These are phyloP conservation scores for Antrozous pallidus DNA, from an alignment of 2,797 vertebrate genomes.

Conservation along the genomic window DNA sequence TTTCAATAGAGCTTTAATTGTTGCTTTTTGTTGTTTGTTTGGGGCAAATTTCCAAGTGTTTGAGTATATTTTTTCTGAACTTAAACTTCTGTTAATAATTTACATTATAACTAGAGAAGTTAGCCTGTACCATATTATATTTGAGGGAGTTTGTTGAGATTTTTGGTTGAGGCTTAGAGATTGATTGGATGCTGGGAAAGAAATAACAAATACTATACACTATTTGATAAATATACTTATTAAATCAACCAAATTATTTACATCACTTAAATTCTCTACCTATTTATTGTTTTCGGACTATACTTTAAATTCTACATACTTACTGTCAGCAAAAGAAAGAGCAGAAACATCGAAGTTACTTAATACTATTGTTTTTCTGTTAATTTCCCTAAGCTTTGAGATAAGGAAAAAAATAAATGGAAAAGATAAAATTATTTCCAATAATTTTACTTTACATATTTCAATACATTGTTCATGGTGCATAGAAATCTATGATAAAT, in stretches of 20 bases:
- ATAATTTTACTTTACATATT: neutral
- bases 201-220: neutral
- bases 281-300: neutral
- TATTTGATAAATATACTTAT: neutral
- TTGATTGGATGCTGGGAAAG: neutral
- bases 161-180: neutral
- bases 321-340: neutral
- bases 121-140: neutral
- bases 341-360: neutral
- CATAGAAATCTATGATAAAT: neutral
- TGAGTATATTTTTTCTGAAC: neutral
- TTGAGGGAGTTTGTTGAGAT: neutral
- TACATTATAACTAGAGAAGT: neutral
- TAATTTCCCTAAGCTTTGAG: neutral
- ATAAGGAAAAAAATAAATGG: no score
- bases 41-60: neutral
- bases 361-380: neutral
- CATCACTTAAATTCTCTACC: neutral
- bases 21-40: neutral
- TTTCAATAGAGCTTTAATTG: neutral
- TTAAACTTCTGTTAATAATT: neutral
- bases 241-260: neutral
- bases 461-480: neutral
- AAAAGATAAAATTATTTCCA: neutral
- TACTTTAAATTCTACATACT: neutral